Evolutionary conservation across 2,888 invertebrate genomes (phyloP).

Genomic region (Nasonia oneida): DNA sequence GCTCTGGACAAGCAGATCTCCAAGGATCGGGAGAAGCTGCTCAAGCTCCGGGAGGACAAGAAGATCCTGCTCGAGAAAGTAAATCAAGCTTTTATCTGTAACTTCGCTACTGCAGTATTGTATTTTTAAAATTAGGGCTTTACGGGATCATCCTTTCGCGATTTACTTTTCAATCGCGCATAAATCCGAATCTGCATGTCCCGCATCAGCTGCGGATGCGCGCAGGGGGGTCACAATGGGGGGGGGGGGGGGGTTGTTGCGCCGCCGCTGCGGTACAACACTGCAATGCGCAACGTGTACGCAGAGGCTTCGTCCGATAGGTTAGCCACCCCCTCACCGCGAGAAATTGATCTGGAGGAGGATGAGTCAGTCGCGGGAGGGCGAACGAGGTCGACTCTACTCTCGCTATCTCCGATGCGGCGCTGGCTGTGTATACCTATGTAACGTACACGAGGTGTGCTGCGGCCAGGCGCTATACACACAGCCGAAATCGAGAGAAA

Average conservation of each 20-base stretch:
- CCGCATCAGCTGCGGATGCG: neutral
- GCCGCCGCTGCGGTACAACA: constrained; percentile 32
- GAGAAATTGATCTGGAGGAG: constrained; percentile 46
- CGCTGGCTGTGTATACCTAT: neutral
- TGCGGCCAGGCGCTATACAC: neutral
- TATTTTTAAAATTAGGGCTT: no score
- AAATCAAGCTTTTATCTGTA: neutral
- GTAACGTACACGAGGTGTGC: neutral
- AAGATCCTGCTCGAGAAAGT: constrained; percentile 75
- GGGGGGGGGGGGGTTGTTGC: constrained; percentile 11
- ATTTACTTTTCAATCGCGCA: no score
- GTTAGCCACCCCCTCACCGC: constrained; percentile 5
- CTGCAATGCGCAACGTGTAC: constrained; percentile 56
- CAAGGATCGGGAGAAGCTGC: constrained; percentile 75
- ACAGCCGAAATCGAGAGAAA: neutral
- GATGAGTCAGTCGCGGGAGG: constrained; percentile 43
- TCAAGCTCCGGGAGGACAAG: constrained; percentile 76
- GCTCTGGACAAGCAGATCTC: constrained; percentile 74
- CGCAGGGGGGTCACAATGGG: neutral
- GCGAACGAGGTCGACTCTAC: constrained; percentile 11
- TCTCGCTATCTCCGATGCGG: neutral
- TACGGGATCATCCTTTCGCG: no score
- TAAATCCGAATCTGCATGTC: constrained; percentile 5
- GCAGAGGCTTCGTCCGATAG: neutral
- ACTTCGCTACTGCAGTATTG: no score